These are phyloP conservation scores for Drosophila infuscata DNA, from an alignment of 2,888 invertebrate species.

Conservation along the genomic window DNA sequence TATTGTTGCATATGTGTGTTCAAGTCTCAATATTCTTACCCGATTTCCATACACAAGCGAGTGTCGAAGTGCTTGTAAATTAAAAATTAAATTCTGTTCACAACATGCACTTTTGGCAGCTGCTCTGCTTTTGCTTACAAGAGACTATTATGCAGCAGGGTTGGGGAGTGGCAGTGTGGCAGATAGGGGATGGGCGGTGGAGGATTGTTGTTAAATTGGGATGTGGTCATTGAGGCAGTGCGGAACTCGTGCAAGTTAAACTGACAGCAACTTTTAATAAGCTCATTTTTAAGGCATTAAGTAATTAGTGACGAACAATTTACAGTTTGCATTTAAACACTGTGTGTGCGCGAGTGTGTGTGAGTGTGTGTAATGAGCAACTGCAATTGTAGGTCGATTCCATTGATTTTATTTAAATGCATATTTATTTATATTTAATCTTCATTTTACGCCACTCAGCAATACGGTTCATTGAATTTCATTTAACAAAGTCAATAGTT, in stretches of 20 bases:
- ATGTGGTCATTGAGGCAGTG: conserved; percentile 34
- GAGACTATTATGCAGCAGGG: conserved; percentile 43
- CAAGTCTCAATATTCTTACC: background rate
- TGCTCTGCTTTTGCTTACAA: conserved; percentile 51
- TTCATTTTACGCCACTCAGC: background rate
- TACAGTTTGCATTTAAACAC: conserved; percentile 26
- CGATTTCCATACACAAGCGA: conserved; percentile 27
- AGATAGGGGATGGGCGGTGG: background rate
- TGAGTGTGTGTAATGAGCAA: background rate
- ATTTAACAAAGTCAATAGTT: conserved; percentile 6
- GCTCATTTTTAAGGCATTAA: conserved; percentile 75
- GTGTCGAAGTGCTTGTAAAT: conserved; percentile 59
- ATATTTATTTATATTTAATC: conserved; percentile 24
- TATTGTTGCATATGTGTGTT: conserved; percentile 4
- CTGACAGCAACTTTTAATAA: conserved; percentile 55
- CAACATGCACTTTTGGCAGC: conserved; percentile 66
- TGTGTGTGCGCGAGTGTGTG: background rate
- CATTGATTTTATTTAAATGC: conserved; percentile 38
- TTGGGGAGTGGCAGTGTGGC: background rate
- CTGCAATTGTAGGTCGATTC: conserved; percentile 18
- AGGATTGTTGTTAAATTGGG: background rate
- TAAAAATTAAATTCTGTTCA: conserved; percentile 73
- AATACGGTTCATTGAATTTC: conserved; percentile 11
- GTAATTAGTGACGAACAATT: conserved; percentile 72
- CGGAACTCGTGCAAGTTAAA: conserved; percentile 55